These are phyloP conservation scores for Saturnia pavonia DNA, from an alignment of 2,888 invertebrate genomes.

Conservation along the genomic window DNA sequence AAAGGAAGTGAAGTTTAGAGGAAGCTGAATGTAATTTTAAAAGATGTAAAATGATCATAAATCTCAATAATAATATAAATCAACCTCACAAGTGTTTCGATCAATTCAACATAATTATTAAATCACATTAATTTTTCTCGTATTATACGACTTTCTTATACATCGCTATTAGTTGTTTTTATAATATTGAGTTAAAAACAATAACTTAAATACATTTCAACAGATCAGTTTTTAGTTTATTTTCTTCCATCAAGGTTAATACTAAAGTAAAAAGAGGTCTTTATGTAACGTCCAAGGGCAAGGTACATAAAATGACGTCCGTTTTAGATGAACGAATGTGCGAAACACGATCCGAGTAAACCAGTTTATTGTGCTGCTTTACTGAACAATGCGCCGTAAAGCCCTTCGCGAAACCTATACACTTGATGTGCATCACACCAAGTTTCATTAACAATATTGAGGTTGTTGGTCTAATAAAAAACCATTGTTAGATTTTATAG, in stretches of 20 bases:
- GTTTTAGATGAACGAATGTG: slow-evolving; percentile 41
- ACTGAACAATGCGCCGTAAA: slow-evolving; percentile 54
- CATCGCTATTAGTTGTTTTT: not conserved
- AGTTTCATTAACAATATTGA: slow-evolving; percentile 23
- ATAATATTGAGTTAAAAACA: not conserved
- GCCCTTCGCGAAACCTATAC: slow-evolving; percentile 30
- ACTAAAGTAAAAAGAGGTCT: slow-evolving; percentile 22
- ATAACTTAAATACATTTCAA: not conserved
- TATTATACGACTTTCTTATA: not conserved
- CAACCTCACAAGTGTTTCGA: too few species aligned
- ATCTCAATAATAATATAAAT: too few species aligned
- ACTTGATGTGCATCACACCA: slow-evolving; percentile 27
- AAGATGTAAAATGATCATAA: too few species aligned
- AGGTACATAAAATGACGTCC: slow-evolving; percentile 27
- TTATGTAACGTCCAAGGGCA: slow-evolving; percentile 30
- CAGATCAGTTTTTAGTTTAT: not conserved
- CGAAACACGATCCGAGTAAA: slow-evolving; percentile 56
- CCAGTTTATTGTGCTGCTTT: slow-evolving; percentile 52
- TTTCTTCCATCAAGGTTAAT: not conserved
- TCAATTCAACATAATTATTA: not conserved
- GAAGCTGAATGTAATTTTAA: too few species aligned
- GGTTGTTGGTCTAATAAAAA: slow-evolving; percentile 16
- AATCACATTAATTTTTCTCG: not conserved
- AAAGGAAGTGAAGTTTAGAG: too few species aligned
- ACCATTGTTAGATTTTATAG: not conserved